phyloP scores from a whole-genome alignment of 2,888 invertebrate species.

The Oegoconia quadripuncta region DNA sequence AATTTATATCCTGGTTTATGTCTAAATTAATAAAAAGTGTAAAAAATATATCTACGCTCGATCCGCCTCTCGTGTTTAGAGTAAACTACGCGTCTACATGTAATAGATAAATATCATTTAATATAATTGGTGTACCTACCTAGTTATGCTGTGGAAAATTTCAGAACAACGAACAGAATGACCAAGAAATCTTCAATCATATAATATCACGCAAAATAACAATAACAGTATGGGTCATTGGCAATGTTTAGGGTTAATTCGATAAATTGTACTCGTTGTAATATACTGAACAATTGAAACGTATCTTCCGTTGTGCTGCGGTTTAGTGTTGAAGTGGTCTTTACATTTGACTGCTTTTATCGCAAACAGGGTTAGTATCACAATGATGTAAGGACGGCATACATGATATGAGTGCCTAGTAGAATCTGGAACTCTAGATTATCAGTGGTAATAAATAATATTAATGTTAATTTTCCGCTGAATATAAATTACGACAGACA shows the following conservation, averaged over 20 bases:
- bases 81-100: too few relatives aligned
- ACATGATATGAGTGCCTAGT: constrained; percentile 15
- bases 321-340: too few relatives aligned
- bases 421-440: constrained; percentile 28
- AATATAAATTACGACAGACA: too few relatives aligned
- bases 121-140: not conserved
- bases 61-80: too few relatives aligned
- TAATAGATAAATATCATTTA: not conserved
- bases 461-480: constrained; percentile 12
- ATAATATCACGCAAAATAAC: constrained; percentile 26
- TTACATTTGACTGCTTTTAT: not conserved
- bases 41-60: too few relatives aligned
- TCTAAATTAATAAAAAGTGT: constrained; percentile 11
- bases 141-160: constrained; percentile 22
- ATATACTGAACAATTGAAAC: not conserved
- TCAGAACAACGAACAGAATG: constrained; percentile 21
- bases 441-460: constrained; percentile 24
- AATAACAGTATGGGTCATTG: constrained; percentile 24
- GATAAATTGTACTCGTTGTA: constrained; percentile 19
- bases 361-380: constrained; percentile 14
- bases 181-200: constrained; percentile 19
- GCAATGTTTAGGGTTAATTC: constrained; percentile 17
- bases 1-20: constrained; percentile 19
- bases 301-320: not conserved
- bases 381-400: constrained; percentile 20